Base-by-base conservation (phyloP, 2,113 vertebrate genomes). In the Sceloporus tristichus region DNA sequence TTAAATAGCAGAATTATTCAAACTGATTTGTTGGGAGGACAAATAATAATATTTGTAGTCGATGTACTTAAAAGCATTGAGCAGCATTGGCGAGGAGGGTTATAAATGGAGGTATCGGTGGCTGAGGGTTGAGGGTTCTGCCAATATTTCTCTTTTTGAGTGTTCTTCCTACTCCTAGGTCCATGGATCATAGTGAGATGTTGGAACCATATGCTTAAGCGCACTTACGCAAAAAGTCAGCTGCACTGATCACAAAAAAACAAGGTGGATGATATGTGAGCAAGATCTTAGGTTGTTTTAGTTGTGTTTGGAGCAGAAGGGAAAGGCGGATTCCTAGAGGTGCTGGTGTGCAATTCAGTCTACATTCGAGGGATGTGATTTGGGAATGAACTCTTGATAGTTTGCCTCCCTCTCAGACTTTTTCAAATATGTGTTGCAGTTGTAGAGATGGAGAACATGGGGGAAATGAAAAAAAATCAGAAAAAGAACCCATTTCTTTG, bases 1-100 rank as follows among this genome's bases (percentile, higher is more conserved):
- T 93, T 89, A 91, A 93, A 84, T 87, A 4, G 88, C 9, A 70
- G 87, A 85, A 70, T 92, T 87, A 89, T 80, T 92, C 91, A 70
- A 83, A 73, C 48, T 71, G 90, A 80, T 92, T 82, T 85, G 91
- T 93, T 66, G 87, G 90, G 92, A 89, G 90, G 89, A 87, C 53
- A 1, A 56, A 56, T 79, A n/a, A 0, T 78, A 85, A 87, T 81
- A 34, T 87, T 53, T 91, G 27, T 34, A 18, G 79, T 85, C 40
- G 40, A 34, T 10, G 13, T 29, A 0, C 81, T 21, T 42, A 11
- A 14, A 78, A 53, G 85, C 53, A 1, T 14, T 1, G 76, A 1
- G 0, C 14, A 1, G 79, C 0, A 16, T 1, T 42, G 38, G 5
- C 65, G 79, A 21, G 29, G 21, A 0, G 19, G 25, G 6, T 0